phyloP scores from a whole-genome alignment of 2,888 invertebrate genomes.

The Rotaria sp. region DNA sequence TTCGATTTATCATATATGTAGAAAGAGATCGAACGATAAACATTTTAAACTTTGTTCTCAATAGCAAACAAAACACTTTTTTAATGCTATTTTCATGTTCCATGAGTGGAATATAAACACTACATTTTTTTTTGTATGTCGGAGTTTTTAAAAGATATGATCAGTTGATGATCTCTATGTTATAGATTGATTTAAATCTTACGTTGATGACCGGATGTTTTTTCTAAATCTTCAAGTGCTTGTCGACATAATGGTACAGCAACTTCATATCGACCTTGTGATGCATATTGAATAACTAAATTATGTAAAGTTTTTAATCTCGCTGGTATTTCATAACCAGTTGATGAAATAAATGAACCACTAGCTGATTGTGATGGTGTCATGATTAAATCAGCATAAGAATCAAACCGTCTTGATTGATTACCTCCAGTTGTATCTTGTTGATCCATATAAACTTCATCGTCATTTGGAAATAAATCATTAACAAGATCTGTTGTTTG shows the following conservation, averaged over 20 bases:
- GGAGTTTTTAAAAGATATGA: too few relatives aligned
- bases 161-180: too few relatives aligned
- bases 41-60: too few relatives aligned
- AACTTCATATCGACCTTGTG: constrained; percentile 72
- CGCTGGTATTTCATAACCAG: constrained; percentile 82
- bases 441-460: constrained; percentile 3
- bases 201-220: constrained; percentile 90
- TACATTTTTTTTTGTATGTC: too few relatives aligned
- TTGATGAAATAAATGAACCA: constrained; percentile 23
- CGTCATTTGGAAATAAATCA: constrained; percentile 34
- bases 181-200: neutral
- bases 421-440: neutral
- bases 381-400: constrained; percentile 36
- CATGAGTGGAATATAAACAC: too few relatives aligned
- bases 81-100: too few relatives aligned
- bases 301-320: constrained; percentile 93
- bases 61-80: too few relatives aligned
- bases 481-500: neutral
- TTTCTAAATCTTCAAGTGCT: constrained; percentile 94
- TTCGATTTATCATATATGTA: too few relatives aligned
- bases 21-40: too few relatives aligned
- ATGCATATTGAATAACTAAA: constrained; percentile 97
- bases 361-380: constrained; percentile 12
- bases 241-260: constrained; percentile 98
- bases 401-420: constrained; percentile 34